phyloP scores from a whole-genome alignment of 37 sponge, comb jelly and placozoan genomes.

The Cladorhizidae sp. region DNA sequence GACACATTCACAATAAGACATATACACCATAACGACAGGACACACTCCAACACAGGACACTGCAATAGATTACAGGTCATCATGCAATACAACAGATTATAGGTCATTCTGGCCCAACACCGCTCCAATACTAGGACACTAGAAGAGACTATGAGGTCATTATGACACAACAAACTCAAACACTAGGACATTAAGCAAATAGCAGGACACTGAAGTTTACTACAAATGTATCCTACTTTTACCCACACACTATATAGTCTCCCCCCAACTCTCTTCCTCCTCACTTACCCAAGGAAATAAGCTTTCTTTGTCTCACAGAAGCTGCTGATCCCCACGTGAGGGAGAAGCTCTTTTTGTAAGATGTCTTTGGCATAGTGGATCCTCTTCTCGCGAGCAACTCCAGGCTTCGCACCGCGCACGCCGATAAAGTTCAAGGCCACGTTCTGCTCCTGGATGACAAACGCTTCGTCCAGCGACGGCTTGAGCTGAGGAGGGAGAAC shows the following conservation, averaged over 20 bases:
- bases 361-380: constrained; percentile 99
- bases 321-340: constrained; percentile 99
- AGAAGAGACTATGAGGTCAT: no score
- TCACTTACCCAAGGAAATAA: constrained; percentile 92
- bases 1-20: no score
- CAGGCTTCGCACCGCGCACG: constrained; percentile 94
- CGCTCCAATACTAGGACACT: no score
- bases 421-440: constrained; percentile 99
- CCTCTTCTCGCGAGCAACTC: constrained; percentile 93
- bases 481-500: constrained; percentile 70
- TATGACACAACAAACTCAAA: no score
- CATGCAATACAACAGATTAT: no score
- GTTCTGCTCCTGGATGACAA: constrained; percentile 98
- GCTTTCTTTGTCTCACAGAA: constrained; percentile 99
- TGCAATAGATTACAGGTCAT: no score
- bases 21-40: no score
- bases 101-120: no score
- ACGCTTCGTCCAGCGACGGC: constrained; percentile 99
- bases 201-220: no score
- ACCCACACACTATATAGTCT: neutral
- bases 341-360: constrained; percentile 98
- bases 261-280: neutral
- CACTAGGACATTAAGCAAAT: no score
- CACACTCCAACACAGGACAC: no score
- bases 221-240: neutral